Evolutionary conservation across 1,140 invertebrate genomes (phyloP).

Genomic region (Aleiodes sp.): DNA sequence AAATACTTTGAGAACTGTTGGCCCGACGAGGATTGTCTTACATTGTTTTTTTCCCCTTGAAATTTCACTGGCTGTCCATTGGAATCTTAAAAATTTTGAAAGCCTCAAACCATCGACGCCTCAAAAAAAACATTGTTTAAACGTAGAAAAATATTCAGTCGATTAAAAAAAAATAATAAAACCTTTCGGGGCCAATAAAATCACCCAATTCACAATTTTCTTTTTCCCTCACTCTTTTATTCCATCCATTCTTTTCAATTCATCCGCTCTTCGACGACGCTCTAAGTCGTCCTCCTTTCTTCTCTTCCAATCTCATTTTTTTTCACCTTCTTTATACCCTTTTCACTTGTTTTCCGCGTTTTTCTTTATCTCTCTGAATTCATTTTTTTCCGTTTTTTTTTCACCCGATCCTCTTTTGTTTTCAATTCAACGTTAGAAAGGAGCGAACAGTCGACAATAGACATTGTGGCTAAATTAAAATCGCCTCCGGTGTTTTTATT

Average conservation of each 20-base stretch:
- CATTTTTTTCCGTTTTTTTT: conserved; percentile 20
- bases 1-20: too few relatives aligned
- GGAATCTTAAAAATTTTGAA: not conserved
- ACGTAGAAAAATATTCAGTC: not conserved
- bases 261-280: conserved; percentile 5
- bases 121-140: too few relatives aligned
- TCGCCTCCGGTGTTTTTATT: conserved; percentile 64
- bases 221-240: conserved; percentile 10
- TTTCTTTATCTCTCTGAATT: not conserved
- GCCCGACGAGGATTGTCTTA: too few relatives aligned
- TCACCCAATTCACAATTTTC: not conserved
- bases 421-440: conserved; percentile 28
- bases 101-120: too few relatives aligned
- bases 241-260: conserved; percentile 14
- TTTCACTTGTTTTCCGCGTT: conserved; percentile 16
- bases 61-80: too few relatives aligned
- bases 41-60: too few relatives aligned
- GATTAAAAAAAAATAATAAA: not conserved
- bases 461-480: conserved; percentile 67
- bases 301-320: conserved; percentile 20
- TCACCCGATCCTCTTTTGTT: conserved; percentile 48
- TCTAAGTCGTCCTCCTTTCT: not conserved
- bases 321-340: conserved; percentile 11
- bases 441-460: conserved; percentile 59
- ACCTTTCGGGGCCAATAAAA: conserved; percentile 24